A percentile compares a stretch with the other conserved stretches of the same genome.
These are phyloP conservation scores for Tachystola acroxantha DNA, from an alignment of 2,888 invertebrate species.

Conservation along the genomic window DNA sequence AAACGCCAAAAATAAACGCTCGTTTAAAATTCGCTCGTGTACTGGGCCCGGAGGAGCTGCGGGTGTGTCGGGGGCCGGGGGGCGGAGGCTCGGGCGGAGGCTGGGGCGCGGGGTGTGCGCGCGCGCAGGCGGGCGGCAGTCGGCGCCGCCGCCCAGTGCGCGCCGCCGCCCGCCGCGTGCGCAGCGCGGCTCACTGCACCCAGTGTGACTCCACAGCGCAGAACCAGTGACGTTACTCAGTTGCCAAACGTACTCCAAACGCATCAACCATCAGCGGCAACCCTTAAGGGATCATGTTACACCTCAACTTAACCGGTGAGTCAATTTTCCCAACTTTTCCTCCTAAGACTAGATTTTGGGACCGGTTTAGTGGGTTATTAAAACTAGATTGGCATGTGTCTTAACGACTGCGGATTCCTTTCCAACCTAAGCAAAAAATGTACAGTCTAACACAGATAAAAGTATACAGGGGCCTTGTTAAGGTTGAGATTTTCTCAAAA, in stretches of 20 bases:
- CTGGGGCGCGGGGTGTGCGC: constrained; percentile 24
- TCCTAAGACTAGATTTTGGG: constrained; percentile 16
- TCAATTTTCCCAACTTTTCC: constrained; percentile 1
- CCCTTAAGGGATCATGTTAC: background rate
- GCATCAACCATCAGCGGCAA: background rate
- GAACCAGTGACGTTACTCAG: constrained; percentile 7
- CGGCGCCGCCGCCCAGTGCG: constrained; percentile 50
- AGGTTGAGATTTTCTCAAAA: too few species aligned
- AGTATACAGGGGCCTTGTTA: too few species aligned
- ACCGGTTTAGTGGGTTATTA: constrained; percentile 21
- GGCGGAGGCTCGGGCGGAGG: constrained; percentile 30
- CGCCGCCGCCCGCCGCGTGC: constrained; percentile 48
- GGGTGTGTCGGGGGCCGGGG: constrained; percentile 11
- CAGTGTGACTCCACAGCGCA: background rate
- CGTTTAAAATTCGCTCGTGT: background rate
- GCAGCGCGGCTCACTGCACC: constrained; percentile 46
- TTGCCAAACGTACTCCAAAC: background rate
- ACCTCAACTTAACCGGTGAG: constrained; percentile 3
- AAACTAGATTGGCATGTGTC: constrained; percentile 18
- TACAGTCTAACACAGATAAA: too few species aligned
- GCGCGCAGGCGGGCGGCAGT: constrained; percentile 40
- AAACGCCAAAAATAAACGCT: too few species aligned
- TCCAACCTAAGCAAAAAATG: too few species aligned
- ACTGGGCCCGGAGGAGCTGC: constrained; percentile 7
- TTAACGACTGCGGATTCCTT: background rate